A percentile compares a stretch with the other conserved stretches of the same genome.
Evolutionary conservation across 2,113 vertebrate species (phyloP).

Genomic region (Zapus hudsonius): DNA sequence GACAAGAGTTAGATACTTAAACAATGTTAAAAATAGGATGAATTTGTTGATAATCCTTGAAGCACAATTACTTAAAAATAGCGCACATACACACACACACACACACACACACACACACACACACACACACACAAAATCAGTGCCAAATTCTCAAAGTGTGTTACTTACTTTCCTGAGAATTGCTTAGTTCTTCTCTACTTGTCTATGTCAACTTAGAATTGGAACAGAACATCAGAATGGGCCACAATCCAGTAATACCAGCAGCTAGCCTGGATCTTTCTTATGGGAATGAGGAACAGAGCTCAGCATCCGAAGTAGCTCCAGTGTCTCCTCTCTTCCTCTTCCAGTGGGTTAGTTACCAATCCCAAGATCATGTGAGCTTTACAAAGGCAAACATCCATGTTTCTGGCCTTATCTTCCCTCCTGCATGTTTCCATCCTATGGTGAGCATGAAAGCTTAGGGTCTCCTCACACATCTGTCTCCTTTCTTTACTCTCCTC

Average conservation of each 20-base stretch:
- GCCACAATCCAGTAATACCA: neutral
- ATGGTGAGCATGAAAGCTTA: neutral
- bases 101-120: neutral
- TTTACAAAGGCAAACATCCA: neutral
- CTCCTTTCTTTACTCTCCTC: neutral
- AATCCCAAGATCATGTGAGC: neutral
- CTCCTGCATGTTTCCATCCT: rapidly evolving
- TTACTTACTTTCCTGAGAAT: neutral
- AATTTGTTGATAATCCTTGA: neutral
- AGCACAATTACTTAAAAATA: constrained; percentile 11
- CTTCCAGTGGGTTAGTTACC: neutral
- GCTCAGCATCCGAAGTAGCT: neutral
- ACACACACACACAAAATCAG: neutral
- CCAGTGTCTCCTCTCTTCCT: neutral
- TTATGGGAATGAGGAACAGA: neutral
- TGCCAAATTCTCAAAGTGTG: neutral
- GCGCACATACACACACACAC: neutral
- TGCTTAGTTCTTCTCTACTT: neutral
- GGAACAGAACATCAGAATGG: neutral
- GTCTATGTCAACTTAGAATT: neutral
- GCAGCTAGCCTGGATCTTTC: neutral
- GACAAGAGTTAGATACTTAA: neutral
- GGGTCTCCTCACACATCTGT: neutral
- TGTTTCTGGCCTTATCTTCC: neutral
- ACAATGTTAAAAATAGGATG: neutral